Conservation (phyloP, 2,888 invertebrate species). For the Himalopsyche anomala region DNA sequence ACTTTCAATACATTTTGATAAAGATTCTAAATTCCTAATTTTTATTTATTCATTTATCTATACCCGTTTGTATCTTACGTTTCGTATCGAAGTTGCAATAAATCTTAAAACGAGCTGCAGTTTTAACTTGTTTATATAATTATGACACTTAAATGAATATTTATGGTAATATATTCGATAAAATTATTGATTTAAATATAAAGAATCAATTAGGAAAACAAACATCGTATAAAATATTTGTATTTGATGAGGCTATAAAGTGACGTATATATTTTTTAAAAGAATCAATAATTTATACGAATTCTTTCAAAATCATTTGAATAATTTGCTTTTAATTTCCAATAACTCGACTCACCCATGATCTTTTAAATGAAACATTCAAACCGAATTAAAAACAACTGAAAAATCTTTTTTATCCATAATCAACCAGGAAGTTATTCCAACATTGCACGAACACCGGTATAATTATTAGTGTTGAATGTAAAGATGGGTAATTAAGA, state of each 20-base stretch:
- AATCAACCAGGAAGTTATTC: too few species aligned
- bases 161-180: not conserved
- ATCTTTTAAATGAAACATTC: not conserved
- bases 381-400: too few species aligned
- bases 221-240: not conserved
- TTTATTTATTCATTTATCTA: too few species aligned
- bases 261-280: not conserved
- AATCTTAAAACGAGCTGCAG: too few species aligned
- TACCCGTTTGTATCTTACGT: too few species aligned
- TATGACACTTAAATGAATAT: conserved; percentile 9
- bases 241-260: not conserved
- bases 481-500: too few species aligned
- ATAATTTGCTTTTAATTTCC: conserved; percentile 21
- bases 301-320: conserved; percentile 7
- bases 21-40: too few species aligned
- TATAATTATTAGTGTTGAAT: too few species aligned
- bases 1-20: too few species aligned
- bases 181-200: conserved; percentile 18
- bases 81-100: too few species aligned
- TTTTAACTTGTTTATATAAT: not conserved
- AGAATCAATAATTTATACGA: conserved; percentile 1
- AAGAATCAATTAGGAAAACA: conserved; percentile 17
- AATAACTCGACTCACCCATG: not conserved
- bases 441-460: too few species aligned
- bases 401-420: too few species aligned